Evolutionary conservation across 2,888 invertebrate genomes (phyloP), one percentile per base, ranked within the genome.

Genomic region (Xanthia togata): DNA sequence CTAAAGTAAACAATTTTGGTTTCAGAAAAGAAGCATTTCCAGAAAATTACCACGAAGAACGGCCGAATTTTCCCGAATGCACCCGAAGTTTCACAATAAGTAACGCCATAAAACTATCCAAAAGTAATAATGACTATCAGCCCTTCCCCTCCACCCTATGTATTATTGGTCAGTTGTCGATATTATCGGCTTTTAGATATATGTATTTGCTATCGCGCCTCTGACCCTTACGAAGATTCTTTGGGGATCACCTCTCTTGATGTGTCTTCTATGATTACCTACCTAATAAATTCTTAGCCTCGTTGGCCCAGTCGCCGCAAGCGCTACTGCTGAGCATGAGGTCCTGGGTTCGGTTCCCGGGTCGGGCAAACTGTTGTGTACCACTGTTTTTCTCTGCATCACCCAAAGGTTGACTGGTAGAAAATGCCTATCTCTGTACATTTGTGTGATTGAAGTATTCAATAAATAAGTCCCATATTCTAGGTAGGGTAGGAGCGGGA

Each of bases 81-180:
- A 50, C 6, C 68, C 79, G 68, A 83, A 78, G 26, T 65, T 12
- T 17, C 59, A 59, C 67, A 70, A 63, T 44, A 53, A 68, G 55
- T 60, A 69, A 69, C 26, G 26, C 72, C 72, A 80, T 85, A 84
- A 85, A 86, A 87, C 83, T 84, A 85, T 84, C 76, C 77, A 79
- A 87, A 75, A 81, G 78, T 83, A 79, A 86, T 88, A 83, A 88
- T 79, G 70, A 78, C 59, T 63, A 63, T 65, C 70, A 69, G 81
- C 75, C 60, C 38, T 59, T 38, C 44, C 23, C 20, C 44, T 53
- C 1, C 35, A n/a, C 79, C 72, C 72, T 35, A 31, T 31, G 31
- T 35, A 0, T 6, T 63, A 72, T 69, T 74, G 72, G 73, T 74
- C 60, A 76, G 59, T 65, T 72, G 74, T 63, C 76, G 73, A 5